These are phyloP conservation scores for Cryptus armator DNA, from an alignment of 2,888 invertebrate genomes.

Conservation along the genomic window DNA sequence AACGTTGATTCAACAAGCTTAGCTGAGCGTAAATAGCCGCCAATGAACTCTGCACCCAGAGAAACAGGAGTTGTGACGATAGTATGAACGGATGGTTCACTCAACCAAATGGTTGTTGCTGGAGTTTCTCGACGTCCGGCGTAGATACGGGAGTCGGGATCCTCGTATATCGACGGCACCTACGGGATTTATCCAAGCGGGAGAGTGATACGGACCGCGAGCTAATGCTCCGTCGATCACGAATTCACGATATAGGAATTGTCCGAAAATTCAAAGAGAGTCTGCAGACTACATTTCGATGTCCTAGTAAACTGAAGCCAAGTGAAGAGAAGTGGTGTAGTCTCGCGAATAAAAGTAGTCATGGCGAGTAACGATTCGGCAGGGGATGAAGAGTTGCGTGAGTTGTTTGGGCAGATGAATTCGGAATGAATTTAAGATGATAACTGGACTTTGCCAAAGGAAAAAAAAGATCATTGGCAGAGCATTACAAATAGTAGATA, in stretches of 20 bases:
- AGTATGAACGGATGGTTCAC: conserved; percentile 46
- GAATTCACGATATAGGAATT: conserved; percentile 53
- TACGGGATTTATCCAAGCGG: conserved; percentile 56
- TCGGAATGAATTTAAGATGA: not conserved
- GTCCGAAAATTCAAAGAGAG: conserved; percentile 51
- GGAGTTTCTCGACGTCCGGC: conserved; percentile 56
- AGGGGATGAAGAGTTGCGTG: not conserved
- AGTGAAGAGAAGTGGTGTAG: conserved; percentile 5
- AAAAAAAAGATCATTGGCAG: not conserved
- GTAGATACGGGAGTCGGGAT: conserved; percentile 51
- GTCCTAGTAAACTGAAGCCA: not conserved
- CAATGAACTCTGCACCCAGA: conserved; percentile 46
- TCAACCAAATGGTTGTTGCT: conserved; percentile 61
- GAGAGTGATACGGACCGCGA: conserved; percentile 23
- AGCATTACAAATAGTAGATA: not conserved
- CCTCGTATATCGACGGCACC: conserved; percentile 48
- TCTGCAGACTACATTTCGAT: not conserved
- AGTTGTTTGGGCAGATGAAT: not conserved
- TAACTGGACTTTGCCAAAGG: not conserved
- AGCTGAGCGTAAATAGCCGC: conserved; percentile 51
- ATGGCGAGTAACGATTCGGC: not conserved
- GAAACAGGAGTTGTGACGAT: conserved; percentile 12
- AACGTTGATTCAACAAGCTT: conserved; percentile 61
- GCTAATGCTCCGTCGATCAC: conserved; percentile 50
- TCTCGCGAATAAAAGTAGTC: not conserved